A percentile compares a stretch with the other conserved stretches of the same genome.
phyloP scores from a whole-genome alignment of 2,888 invertebrate genomes.

The Acanthoscelides obtectus region DNA sequence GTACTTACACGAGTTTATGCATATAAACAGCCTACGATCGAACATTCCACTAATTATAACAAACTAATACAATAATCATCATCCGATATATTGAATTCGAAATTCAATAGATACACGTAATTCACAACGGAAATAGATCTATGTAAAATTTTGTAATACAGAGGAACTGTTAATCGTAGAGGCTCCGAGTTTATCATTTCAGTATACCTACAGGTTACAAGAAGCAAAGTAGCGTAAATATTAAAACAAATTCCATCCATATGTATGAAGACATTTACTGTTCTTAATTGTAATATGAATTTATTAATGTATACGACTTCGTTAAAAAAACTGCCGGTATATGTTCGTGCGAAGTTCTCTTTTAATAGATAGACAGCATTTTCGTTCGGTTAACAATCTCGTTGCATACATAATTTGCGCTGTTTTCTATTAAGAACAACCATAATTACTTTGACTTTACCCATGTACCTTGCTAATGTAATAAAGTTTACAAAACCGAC shows the following conservation, averaged over 20 bases:
- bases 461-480: conserved; percentile 21
- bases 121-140: too few relatives aligned
- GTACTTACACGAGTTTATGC: not conserved
- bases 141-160: too few relatives aligned
- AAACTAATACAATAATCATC: not conserved
- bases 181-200: not conserved
- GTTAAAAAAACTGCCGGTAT: conserved; percentile 19
- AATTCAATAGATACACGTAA: too few relatives aligned
- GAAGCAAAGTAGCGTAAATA: conserved; percentile 11
- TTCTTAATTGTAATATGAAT: conserved; percentile 25
- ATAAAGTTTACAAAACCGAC: conserved; percentile 16
- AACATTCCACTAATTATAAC: not conserved
- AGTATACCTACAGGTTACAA: not conserved
- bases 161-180: too few relatives aligned
- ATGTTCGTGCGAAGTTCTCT: not conserved
- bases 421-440: not conserved
- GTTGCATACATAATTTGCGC: not conserved
- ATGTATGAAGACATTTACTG: conserved; percentile 25
- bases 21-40: not conserved
- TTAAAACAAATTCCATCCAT: conserved; percentile 25
- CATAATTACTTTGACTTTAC: conserved; percentile 9
- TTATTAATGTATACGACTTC: conserved; percentile 18
- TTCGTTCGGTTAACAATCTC: conserved; percentile 5
- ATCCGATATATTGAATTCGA: not conserved
- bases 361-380: conserved; percentile 4